Evolutionary conservation across 2,888 invertebrate genomes (phyloP), one percentile per base, ranked within the genome.

Genomic region (Didymodactylos carnosus): DNA sequence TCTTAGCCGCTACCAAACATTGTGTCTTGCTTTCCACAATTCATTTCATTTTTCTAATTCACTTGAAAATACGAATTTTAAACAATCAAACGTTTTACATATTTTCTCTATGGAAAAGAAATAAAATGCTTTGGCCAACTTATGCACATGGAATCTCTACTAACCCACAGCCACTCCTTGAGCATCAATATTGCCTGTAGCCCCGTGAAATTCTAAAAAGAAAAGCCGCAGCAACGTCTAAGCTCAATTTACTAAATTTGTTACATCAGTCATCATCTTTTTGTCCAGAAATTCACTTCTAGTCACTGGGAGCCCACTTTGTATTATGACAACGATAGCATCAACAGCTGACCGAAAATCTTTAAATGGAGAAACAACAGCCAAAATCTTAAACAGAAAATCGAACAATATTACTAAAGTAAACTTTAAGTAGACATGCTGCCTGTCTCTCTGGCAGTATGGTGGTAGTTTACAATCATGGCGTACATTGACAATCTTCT

Each of bases 171-270:
- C 73, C 62, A 80, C 76, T 10, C 83, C 82, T 77, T 86, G 84
- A 23, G 81, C 80, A 40, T 82, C 79, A 0, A 85, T 80, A 43
- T 78, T 77, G 10, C 75, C 76, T 51, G 82, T 80, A 29, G 82
- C 79, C 3, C 86, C 86, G 77, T 86, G 84, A 77, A 86, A 86
- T 77, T 86, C 86, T 25, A 86, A 78, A 76, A 86, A 86, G 16
- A n/a, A 86, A 78, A 3, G 85, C 84, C 4, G 86, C 85, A 1
- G 80, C 78, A 72, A 82, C 83, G 19, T 79, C 78, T 73, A 83
- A 80, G 69, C 80, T 77, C 14, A 84, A 78, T 35, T 84, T 80
- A 76, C 84, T 84, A 81, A 82, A 86, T 35, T 79, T 78, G 78
- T 85, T 86, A 76, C 83, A 83, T 0, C 85, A 84, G 72, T 79